Base-by-base conservation (phyloP, 2,797 vertebrate species). In the Molossus molossus region DNA sequence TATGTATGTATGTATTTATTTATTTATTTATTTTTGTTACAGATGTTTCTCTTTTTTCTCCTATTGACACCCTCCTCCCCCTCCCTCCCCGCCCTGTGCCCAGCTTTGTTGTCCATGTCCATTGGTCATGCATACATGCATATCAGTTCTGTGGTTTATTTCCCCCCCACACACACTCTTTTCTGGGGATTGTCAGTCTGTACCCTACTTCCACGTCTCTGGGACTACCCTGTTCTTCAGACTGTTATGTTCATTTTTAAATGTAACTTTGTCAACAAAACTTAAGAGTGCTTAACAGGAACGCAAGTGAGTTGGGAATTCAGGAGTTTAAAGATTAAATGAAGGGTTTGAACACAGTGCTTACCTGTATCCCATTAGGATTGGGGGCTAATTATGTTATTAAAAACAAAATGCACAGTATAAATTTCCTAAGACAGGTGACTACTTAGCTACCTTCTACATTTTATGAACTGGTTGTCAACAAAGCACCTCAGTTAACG, bases 361-460 rank as follows among this genome's bases (percentile, higher is more conserved):
- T 86, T 94, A 86, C 33, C 69, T 87, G 33, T 37, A 62, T 58
- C 70, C 81, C 76, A 86, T 55, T 53, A 45, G 40, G 40, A 45
- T 45, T 45, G 40, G 40, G 40, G 40, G 40, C 85, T 72, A 72
- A 76, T 80, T 77, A 33, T 33, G 72, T 79, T 76, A 81, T 0
- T 79, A 27, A 85, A 96, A 96, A 93, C 79, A 94, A 20, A 97
- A 94, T 40, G 10, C 94, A 94, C 50, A 90, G 58, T 65, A 67
- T 69, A 93, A 76, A 95, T 33, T 81, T 86, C 79, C 88, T 91
- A 90, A 55, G 29, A 75, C 76, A 96, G 58, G 53, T 55, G 20
- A 89, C 55, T 90, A 91, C 40, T 93, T n/a, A 65, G 89, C 86
- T 94, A 60, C 45, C 45, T 45, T 76, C 69, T 81, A 76, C 87